Conservation (phyloP, 2,113 vertebrate genomes). For the Oryctolagus cuniculus region DNA sequence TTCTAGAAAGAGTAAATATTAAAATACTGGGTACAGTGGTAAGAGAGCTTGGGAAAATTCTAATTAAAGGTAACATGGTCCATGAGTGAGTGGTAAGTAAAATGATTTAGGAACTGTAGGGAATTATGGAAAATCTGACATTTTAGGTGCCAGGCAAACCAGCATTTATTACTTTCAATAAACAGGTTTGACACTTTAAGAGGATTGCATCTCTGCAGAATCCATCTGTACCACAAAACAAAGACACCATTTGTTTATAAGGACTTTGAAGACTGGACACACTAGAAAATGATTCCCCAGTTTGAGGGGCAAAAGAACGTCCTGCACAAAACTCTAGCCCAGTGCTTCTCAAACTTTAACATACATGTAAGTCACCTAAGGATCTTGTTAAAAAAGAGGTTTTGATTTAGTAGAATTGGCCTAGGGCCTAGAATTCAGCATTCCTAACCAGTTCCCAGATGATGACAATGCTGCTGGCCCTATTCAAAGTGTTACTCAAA, state of each 20-base stretch:
- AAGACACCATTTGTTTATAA: conserved; percentile 57
- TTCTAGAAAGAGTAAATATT: conserved; percentile 31
- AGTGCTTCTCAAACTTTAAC: conserved; percentile 77
- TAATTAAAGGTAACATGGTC: conserved; percentile 30
- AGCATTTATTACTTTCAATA: conserved; percentile 74
- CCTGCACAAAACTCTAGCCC: conserved; percentile 61
- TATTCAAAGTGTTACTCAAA: conserved; percentile 57
- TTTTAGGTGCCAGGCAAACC: conserved; percentile 67
- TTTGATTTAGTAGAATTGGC: conserved; percentile 50
- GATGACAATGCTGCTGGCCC: conserved; percentile 10
- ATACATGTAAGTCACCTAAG: conserved; percentile 34
- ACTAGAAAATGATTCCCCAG: conserved; percentile 57
- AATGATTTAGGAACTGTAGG: conserved; percentile 23
- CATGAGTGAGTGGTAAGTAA: background rate
- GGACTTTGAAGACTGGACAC: conserved; percentile 51
- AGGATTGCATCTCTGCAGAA: conserved; percentile 60
- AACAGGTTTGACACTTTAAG: conserved; percentile 70
- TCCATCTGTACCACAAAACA: conserved; percentile 61
- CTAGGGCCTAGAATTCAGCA: conserved; percentile 10
- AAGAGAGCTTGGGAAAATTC: conserved; percentile 40
- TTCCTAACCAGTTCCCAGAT: conserved; percentile 48
- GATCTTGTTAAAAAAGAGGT: conserved; percentile 64
- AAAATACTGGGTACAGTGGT: background rate
- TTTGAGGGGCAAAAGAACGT: conserved; percentile 18
- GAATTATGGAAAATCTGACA: conserved; percentile 73